A percentile compares a stretch with the other conserved stretches of the same genome.
These are phyloP conservation scores for Eubasilissa splendida DNA, from an alignment of 2,888 invertebrate species.

Conservation along the genomic window DNA sequence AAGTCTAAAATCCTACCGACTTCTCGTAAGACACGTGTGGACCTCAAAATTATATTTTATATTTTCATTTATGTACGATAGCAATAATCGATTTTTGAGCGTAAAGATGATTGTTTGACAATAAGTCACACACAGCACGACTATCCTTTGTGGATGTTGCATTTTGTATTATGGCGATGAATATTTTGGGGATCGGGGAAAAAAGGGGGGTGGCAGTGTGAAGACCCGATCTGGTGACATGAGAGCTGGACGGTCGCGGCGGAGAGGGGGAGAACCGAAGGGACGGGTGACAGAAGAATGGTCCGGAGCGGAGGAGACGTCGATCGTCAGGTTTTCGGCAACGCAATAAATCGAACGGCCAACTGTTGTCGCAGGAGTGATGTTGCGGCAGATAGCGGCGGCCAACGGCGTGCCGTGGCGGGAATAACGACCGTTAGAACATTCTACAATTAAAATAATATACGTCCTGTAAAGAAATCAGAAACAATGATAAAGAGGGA, in stretches of 20 bases:
- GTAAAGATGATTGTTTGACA: too few species aligned
- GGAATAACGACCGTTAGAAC: not conserved
- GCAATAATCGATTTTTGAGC: too few species aligned
- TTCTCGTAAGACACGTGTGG: too few species aligned
- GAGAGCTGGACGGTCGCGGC: constrained; percentile 53
- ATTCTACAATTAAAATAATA: constrained; percentile 15
- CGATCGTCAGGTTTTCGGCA: constrained; percentile 59
- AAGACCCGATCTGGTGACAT: constrained; percentile 33
- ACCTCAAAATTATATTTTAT: too few species aligned
- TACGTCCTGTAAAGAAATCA: not conserved
- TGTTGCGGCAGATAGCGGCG: constrained; percentile 45
- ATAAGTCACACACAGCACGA: too few species aligned
- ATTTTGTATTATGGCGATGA: not conserved
- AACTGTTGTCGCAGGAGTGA: constrained; percentile 53
- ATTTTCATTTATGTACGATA: too few species aligned
- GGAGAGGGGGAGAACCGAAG: constrained; percentile 51
- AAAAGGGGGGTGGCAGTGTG: constrained; percentile 14
- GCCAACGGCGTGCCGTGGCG: constrained; percentile 2
- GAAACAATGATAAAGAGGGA: too few species aligned
- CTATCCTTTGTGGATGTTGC: too few species aligned
- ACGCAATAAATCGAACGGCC: constrained; percentile 53
- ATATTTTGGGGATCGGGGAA: constrained; percentile 7
- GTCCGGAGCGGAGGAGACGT: constrained; percentile 60
- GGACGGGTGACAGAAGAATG: constrained; percentile 60
- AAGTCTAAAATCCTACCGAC: too few species aligned